Conservation (phyloP, 1,140 invertebrate species). For the Drosophila pseudoobscura region DNA sequence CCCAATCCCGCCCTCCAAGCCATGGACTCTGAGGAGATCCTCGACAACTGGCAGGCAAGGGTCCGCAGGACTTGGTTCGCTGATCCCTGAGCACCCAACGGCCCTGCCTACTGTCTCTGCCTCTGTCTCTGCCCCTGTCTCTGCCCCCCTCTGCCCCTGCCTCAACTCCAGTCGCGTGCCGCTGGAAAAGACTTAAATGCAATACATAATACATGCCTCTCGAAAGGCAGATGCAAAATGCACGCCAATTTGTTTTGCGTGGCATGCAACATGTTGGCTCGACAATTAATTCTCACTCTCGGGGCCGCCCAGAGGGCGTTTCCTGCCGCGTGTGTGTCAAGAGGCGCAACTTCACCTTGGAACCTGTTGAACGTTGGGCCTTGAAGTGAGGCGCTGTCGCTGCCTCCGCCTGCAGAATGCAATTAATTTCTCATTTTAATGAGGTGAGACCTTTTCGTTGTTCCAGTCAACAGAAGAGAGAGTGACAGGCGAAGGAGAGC, state of each 20-base stretch:
- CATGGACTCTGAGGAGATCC: too few relatives aligned
- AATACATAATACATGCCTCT: constrained; percentile 5
- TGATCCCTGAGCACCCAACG: too few relatives aligned
- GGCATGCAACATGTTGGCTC: constrained; percentile 72
- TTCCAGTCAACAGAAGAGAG: constrained; percentile 26
- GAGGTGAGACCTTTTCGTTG: constrained; percentile 54
- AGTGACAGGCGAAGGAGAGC: background rate
- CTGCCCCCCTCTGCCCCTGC: constrained; percentile 14
- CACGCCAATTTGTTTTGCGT: constrained; percentile 53
- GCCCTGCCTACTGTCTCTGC: background rate
- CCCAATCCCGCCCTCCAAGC: too few relatives aligned
- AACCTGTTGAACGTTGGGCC: constrained; percentile 66
- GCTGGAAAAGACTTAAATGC: too few relatives aligned
- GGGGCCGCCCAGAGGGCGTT: background rate
- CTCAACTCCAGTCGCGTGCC: constrained; percentile 54
- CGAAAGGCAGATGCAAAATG: constrained; percentile 62
- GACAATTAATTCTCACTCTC: constrained; percentile 46
- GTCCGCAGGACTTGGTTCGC: too few relatives aligned
- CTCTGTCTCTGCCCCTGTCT: too few relatives aligned
- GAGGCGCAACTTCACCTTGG: constrained; percentile 68
- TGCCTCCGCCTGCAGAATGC: constrained; percentile 23
- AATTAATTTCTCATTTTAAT: constrained; percentile 71
- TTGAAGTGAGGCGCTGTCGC: constrained; percentile 36
- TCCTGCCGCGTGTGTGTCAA: constrained; percentile 16
- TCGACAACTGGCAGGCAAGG: too few relatives aligned